A percentile compares a stretch with the other conserved stretches of the same genome.
Evolutionary conservation across 2,113 vertebrate species (phyloP).

Genomic region (Desmodus rotundus): DNA sequence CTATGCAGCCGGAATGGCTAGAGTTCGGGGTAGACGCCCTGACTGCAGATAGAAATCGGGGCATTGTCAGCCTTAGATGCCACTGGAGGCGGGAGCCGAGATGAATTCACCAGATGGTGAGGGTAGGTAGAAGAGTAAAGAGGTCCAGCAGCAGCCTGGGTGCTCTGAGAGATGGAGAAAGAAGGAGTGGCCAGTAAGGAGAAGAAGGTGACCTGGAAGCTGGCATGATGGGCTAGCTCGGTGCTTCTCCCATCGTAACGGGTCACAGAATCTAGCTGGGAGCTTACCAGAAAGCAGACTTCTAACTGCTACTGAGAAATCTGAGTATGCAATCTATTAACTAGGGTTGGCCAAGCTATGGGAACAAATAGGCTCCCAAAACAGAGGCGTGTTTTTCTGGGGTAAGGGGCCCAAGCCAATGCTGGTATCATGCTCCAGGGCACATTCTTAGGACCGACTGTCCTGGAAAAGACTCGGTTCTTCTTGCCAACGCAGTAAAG

Average conservation of each 20-base stretch:
- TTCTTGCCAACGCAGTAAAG: no score
- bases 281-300: background rate
- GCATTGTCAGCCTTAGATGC: background rate
- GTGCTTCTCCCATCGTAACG: background rate
- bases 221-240: accelerated
- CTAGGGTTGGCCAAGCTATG: background rate
- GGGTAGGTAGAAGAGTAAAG: background rate
- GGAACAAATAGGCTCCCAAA: background rate
- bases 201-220: background rate
- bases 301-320: background rate
- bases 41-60: background rate
- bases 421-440: background rate
- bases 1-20: background rate
- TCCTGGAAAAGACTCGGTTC: no score
- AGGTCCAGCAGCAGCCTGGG: background rate
- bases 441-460: background rate
- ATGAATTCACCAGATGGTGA: background rate
- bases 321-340: background rate
- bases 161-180: background rate
- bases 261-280: background rate
- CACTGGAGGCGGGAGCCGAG: background rate
- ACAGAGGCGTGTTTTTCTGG: background rate
- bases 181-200: background rate
- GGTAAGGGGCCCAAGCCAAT: background rate
- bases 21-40: background rate